A percentile compares a stretch with the other conserved stretches of the same genome.
Evolutionary conservation across 1,140 invertebrate genomes (phyloP).

Genomic region (Drosophila ambigua): DNA sequence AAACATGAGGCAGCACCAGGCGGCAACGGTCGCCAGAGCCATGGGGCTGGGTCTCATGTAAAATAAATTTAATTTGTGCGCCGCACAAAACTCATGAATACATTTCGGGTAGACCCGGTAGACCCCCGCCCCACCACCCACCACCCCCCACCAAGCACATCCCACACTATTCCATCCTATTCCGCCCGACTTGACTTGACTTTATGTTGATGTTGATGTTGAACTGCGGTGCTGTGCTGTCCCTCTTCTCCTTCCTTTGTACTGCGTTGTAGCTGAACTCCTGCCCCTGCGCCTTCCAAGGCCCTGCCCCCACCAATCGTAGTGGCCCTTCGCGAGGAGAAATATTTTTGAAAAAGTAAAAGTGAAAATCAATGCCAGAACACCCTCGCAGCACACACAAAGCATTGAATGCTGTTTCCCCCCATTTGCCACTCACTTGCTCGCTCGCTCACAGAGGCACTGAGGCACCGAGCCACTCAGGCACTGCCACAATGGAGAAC

Average conservation of each 20-base stretch:
- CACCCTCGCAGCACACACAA: slow-evolving; percentile 12
- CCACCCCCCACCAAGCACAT: not conserved
- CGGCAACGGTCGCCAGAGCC: slow-evolving; percentile 52
- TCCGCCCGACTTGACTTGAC: too few species aligned
- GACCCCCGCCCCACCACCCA: not conserved
- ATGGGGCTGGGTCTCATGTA: slow-evolving; percentile 51
- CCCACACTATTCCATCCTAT: too few species aligned
- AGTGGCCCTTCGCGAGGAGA: too few species aligned
- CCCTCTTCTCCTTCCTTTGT: not conserved
- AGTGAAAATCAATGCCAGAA: slow-evolving; percentile 35
- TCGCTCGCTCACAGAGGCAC: not conserved
- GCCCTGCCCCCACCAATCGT: not conserved
- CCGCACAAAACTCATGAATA: slow-evolving; percentile 69
- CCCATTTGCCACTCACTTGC: slow-evolving; percentile 1
- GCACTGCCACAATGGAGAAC: slow-evolving; percentile 30
- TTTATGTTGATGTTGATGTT: too few species aligned
- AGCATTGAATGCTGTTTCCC: slow-evolving; percentile 4
- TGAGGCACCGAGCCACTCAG: too few species aligned
- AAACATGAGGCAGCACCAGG: slow-evolving; percentile 10
- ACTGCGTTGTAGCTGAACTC: too few species aligned
- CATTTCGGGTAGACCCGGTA: slow-evolving; percentile 35
- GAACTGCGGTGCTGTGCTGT: too few species aligned
- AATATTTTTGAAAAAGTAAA: slow-evolving; percentile 26
- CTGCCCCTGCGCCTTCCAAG: slow-evolving; percentile 8
- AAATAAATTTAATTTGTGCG: slow-evolving; percentile 72